A percentile compares a stretch with the other conserved stretches of the same genome.
These are phyloP conservation scores for Aradus depressus DNA, from an alignment of 2,888 invertebrate species.

Conservation along the genomic window DNA sequence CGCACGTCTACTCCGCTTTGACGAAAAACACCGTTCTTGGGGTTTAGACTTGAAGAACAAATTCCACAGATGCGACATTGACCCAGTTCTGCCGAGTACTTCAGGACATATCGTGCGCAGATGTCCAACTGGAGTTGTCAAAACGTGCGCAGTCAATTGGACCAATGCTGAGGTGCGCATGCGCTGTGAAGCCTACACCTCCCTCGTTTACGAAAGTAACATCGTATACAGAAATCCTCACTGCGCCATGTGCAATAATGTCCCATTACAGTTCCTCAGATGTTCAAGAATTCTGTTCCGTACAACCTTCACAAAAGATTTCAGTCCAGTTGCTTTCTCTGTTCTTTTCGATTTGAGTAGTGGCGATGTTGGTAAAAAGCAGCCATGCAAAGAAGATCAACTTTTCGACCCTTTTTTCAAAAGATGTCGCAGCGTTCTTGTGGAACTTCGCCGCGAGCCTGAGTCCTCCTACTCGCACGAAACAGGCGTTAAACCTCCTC, in stretches of 20 bases:
- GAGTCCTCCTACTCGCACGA: neutral
- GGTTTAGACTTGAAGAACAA: constrained; percentile 33
- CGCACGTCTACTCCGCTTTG: constrained; percentile 25
- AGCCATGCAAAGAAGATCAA: constrained; percentile 34
- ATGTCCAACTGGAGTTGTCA: constrained; percentile 36
- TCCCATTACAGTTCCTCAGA: constrained; percentile 33
- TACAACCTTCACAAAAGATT: constrained; percentile 34
- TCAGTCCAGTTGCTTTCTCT: constrained; percentile 37
- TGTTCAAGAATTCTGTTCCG: constrained; percentile 29
- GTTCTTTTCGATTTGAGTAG: constrained; percentile 38
- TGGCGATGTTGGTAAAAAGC: constrained; percentile 33
- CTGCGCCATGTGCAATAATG: constrained; percentile 40
- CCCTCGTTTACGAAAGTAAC: constrained; percentile 36
- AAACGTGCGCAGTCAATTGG: constrained; percentile 37
- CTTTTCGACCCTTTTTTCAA: constrained; percentile 41
- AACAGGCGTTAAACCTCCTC: no score
- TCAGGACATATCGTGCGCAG: constrained; percentile 36
- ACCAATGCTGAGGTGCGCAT: constrained; percentile 35
- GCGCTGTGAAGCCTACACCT: constrained; percentile 38
- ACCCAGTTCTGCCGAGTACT: constrained; percentile 36
- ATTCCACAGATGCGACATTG: constrained; percentile 37
- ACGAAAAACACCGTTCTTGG: constrained; percentile 34
- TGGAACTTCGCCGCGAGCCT: constrained; percentile 25
- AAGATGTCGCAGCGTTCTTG: constrained; percentile 37
- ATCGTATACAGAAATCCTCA: constrained; percentile 39